Evolutionary conservation across 2,888 invertebrate species (phyloP).

Genomic region (Tipula unca): DNA sequence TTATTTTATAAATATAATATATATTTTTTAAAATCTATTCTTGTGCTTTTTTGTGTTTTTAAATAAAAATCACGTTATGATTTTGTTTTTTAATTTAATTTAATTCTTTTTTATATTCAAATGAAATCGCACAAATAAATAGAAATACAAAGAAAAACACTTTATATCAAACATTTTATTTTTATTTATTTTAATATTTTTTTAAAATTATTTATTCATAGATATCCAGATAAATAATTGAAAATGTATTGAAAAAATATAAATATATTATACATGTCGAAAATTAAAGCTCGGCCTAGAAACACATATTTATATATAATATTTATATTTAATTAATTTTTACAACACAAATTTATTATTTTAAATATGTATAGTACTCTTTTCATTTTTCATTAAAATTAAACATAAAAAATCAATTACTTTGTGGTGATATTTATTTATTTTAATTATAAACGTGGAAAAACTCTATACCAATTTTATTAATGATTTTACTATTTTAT

Average conservation of each 20-base stretch:
- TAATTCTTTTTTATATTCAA: conserved; percentile 19
- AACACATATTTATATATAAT: not conserved
- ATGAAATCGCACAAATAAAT: conserved; percentile 4
- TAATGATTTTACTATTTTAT: not conserved
- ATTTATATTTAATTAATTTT: not conserved
- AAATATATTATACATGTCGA: not conserved
- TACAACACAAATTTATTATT: not conserved
- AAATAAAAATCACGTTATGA: conserved; percentile 18
- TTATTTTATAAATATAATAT: not conserved
- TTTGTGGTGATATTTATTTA: not conserved
- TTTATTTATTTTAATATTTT: not conserved
- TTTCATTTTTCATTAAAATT: not conserved
- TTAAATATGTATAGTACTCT: not conserved
- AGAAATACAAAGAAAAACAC: not conserved
- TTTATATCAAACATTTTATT: not conserved
- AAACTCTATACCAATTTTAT: not conserved
- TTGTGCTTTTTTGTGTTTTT: not conserved
- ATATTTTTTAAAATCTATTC: not conserved
- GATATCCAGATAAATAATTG: too few species aligned
- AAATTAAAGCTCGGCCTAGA: too few species aligned
- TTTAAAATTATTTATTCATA: not conserved
- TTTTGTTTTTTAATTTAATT: conserved; percentile 19
- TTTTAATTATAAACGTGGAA: not conserved
- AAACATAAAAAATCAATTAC: not conserved
- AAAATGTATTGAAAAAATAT: not conserved